A percentile compares a stretch with the other conserved stretches of the same genome.
These are phyloP conservation scores for Zeugodacus cucurbitae DNA, from an alignment of 1,140 invertebrate genomes.

Conservation along the genomic window DNA sequence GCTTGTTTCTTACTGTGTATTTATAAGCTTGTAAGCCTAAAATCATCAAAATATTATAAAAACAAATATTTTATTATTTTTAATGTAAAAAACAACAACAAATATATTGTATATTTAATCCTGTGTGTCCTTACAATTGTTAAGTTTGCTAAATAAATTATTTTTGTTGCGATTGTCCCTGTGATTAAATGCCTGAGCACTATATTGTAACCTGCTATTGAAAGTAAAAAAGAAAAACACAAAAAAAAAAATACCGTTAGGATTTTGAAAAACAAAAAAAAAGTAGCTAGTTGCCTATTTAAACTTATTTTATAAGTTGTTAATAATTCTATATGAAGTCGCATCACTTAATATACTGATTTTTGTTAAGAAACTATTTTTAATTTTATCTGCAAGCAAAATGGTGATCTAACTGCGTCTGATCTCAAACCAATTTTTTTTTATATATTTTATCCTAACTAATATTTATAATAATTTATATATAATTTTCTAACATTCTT, in stretches of 20 bases:
- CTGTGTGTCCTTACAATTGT: neutral
- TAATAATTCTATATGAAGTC: no score
- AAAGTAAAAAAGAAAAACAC: neutral
- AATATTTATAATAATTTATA: no score
- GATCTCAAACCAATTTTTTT: no score
- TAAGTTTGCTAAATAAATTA: conserved; percentile 25
- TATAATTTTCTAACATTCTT: neutral
- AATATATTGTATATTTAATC: neutral
- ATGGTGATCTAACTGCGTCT: no score
- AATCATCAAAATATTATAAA: neutral
- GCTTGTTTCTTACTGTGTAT: neutral
- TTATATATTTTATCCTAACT: no score
- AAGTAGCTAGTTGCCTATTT: neutral
- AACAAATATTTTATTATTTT: neutral
- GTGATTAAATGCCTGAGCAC: neutral
- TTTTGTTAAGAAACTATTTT: no score
- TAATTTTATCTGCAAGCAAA: no score
- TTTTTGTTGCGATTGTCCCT: conserved; percentile 16
- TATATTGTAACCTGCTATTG: neutral
- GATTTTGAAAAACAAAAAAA: neutral
- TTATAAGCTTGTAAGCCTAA: neutral
- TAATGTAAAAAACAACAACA: neutral
- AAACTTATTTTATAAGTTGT: neutral
- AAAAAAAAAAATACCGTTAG: neutral
- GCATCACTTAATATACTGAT: no score